A percentile compares a stretch with the other conserved stretches of the same genome.
Evolutionary conservation across 2,113 vertebrate species (phyloP).

Genomic region (Aramus guarauna): DNA sequence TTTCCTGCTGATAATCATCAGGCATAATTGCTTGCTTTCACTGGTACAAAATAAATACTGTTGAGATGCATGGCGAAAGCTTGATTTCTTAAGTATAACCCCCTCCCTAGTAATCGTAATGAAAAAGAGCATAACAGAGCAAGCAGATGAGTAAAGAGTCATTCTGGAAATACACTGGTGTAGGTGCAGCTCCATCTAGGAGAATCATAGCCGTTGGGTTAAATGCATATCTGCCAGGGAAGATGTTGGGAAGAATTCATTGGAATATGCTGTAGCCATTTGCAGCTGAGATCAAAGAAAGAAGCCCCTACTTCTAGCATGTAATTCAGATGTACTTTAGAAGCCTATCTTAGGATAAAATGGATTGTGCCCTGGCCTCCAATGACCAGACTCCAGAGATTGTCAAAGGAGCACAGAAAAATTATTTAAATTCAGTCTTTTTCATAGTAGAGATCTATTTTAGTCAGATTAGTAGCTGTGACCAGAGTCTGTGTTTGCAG

Average conservation of each 20-base stretch:
- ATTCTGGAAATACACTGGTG: not conserved
- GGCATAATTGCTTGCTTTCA: not conserved
- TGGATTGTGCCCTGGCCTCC: not conserved
- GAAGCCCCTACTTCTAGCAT: not conserved
- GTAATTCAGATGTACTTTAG: not conserved
- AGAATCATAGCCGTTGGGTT: not conserved
- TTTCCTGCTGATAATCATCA: constrained; percentile 18
- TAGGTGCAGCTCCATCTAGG: not conserved
- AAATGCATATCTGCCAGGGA: not conserved
- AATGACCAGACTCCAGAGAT: not conserved
- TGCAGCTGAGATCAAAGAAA: not conserved
- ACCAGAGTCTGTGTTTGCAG: not conserved
- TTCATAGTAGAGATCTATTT: not conserved
- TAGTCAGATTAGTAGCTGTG: not conserved
- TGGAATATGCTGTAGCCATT: not conserved
- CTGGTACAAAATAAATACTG: not conserved
- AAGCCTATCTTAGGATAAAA: not conserved
- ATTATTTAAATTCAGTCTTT: not conserved
- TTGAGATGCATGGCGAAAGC: not conserved
- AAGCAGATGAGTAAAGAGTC: not conserved
- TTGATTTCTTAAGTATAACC: not conserved
- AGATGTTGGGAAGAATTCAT: not conserved
- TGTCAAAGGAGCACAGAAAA: not conserved
- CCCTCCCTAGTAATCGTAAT: not conserved
- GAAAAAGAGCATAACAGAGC: not conserved